These are phyloP conservation scores for Salminus brasiliensis DNA, from an alignment of 2,113 vertebrate species.

Conservation along the genomic window DNA sequence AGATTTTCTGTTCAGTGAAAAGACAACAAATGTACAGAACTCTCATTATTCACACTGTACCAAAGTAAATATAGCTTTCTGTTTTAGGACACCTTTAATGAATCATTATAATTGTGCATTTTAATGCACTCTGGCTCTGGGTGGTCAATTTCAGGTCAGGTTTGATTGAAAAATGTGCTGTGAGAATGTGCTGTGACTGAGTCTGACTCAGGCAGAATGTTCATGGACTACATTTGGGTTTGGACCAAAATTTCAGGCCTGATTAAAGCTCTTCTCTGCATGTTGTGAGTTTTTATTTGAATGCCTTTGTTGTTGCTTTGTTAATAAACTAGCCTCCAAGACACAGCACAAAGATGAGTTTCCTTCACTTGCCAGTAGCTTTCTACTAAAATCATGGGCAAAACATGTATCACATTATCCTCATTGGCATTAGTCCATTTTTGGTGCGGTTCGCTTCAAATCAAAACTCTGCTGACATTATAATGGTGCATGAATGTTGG, in stretches of 20 bases:
- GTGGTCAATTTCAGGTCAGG: neutral
- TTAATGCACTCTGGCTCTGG: neutral
- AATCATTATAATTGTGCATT: no score
- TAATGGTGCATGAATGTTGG: constrained; percentile 23
- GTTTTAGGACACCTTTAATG: no score
- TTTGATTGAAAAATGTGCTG: neutral
- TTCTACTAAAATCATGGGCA: constrained; percentile 6
- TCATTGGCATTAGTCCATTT: neutral
- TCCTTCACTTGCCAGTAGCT: neutral
- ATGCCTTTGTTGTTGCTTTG: neutral
- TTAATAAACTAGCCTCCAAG: neutral
- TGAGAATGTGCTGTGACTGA: neutral
- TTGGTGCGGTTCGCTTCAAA: neutral
- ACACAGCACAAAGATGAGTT: neutral
- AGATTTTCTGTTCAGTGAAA: no score
- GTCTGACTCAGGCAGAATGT: neutral
- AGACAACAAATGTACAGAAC: no score
- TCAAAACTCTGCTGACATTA: neutral
- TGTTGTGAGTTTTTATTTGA: neutral
- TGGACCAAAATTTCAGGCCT: neutral
- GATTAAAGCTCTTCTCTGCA: neutral
- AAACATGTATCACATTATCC: neutral
- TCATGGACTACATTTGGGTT: no score
- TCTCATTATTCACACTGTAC: no score
- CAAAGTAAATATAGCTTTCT: no score